Base-by-base conservation (phyloP, 2,797 vertebrate species). In the Trematomus bernacchii region DNA sequence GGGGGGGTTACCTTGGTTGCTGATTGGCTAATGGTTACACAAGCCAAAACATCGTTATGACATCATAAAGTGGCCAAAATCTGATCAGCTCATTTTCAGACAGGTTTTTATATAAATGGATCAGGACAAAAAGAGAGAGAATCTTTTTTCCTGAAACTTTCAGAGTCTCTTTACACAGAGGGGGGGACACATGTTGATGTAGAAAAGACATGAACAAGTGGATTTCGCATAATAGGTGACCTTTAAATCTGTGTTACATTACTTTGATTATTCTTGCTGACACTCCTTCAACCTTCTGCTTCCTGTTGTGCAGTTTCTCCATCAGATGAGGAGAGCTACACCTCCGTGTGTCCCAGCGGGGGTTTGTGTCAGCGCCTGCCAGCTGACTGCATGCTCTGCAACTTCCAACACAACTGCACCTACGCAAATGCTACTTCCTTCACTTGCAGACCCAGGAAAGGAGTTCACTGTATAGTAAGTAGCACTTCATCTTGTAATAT, bases 391-490 rank as follows among this genome's bases (percentile, higher is more conserved):
- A 86, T 99, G 75, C 91, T 86, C 0, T 99, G 98, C 76, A 92
- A 77, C 43, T 96, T 94, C 19, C 97, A 97, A 51, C 93, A 93
- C 86, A 98, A 98, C 84, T 99, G 98, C 83, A 75, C 93, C n/a
- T 99, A 99, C 54, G 97, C 96, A 76, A 98, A 95, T 75, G 88
- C 84, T 0, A 92, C 93, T 1, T 82, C 91, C 51, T 98, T 97
- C 90, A 93, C 92, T 82, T 99, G 98, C 85, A 92, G 73, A 58
- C 86, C 96, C 83, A 97, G 94, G 68, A 94, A 94, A 10, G 95
- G 94, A 0, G 95, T 99, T 51, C 96, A 97, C 43, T 99, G 98
- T 80, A 66, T 95, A 75, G 98, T 99, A 91, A 97, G 98, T 96
- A 52, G 11, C 46, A 43, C 1, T 55, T 48, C 6, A 30, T 43